phyloP scores from a whole-genome alignment of 2,888 invertebrate genomes.

The Cephus runcator region DNA sequence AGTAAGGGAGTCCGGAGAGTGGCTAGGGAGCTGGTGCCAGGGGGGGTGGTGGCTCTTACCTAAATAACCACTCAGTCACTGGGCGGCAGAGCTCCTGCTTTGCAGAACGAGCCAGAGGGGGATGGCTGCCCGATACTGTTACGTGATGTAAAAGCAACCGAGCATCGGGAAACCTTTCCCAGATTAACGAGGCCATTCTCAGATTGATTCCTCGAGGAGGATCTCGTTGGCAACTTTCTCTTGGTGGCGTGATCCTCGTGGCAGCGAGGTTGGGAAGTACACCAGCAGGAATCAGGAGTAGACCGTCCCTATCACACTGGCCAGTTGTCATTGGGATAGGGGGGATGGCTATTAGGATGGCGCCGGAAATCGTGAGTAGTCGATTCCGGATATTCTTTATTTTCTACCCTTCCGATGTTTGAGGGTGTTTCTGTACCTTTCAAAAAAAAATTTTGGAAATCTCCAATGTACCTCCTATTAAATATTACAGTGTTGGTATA shows the following conservation, averaged over 20 bases:
- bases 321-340: not conserved
- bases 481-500: not conserved
- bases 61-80: conserved; percentile 67
- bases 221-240: conserved; percentile 45
- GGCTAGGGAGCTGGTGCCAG: conserved; percentile 13
- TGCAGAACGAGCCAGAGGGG: conserved; percentile 1
- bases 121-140: conserved; percentile 50
- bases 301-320: not conserved
- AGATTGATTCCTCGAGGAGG: conserved; percentile 61
- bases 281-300: not conserved
- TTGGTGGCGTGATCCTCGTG: not conserved
- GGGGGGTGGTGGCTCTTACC: conserved; percentile 59
- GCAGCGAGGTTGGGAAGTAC: not conserved
- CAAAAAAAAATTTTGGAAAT: not conserved
- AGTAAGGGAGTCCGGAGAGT: conserved; percentile 32
- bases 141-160: conserved; percentile 60
- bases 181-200: conserved; percentile 65
- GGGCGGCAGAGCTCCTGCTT: conserved; percentile 49
- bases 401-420: not conserved
- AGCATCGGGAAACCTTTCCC: conserved; percentile 51
- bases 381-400: not conserved
- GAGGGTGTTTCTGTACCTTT: not conserved
- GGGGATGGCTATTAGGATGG: not conserved
- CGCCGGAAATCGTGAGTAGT: not conserved
- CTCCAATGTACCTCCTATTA: not conserved